Evolutionary conservation across 2,113 vertebrate species (phyloP).

Genomic region (Esox niger): DNA sequence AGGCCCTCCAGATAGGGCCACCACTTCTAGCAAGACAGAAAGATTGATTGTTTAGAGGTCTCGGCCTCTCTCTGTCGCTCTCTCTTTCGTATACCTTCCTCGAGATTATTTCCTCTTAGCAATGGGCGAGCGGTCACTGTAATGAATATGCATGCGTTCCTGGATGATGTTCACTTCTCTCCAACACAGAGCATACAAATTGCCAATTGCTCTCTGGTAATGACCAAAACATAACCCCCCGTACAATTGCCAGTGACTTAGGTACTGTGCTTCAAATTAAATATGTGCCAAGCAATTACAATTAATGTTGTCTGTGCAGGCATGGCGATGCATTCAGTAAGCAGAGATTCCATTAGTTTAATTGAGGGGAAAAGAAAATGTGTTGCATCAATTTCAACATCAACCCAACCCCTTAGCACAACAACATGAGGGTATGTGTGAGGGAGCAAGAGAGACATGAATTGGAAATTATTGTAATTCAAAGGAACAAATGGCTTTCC

Average conservation of each 20-base stretch:
- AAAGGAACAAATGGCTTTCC: too few species aligned
- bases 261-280: slow-evolving; percentile 49
- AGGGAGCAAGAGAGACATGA: too few species aligned
- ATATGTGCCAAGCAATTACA: slow-evolving; percentile 58
- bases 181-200: slow-evolving; percentile 60
- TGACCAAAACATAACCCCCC: slow-evolving; percentile 65
- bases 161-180: slow-evolving; percentile 52
- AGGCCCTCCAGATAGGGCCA: slow-evolving; percentile 7
- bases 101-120: slow-evolving; percentile 42
- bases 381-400: slow-evolving; percentile 48
- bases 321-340: slow-evolving; percentile 50
- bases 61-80: slow-evolving; percentile 43
- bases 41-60: slow-evolving; percentile 46
- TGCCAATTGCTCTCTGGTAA: slow-evolving; percentile 63
- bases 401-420: slow-evolving; percentile 45
- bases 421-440: slow-evolving; percentile 28
- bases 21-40: slow-evolving; percentile 18
- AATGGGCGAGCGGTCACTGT: slow-evolving; percentile 20
- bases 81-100: too few species aligned
- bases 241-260: slow-evolving; percentile 62
- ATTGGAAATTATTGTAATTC: too few species aligned
- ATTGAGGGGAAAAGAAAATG: slow-evolving; percentile 54
- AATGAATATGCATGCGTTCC: slow-evolving; percentile 56
- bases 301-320: slow-evolving; percentile 45
- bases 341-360: slow-evolving; percentile 58